Base-by-base conservation (phyloP, 2,888 invertebrate species). In the Leptinotarsa rubiginosa region DNA sequence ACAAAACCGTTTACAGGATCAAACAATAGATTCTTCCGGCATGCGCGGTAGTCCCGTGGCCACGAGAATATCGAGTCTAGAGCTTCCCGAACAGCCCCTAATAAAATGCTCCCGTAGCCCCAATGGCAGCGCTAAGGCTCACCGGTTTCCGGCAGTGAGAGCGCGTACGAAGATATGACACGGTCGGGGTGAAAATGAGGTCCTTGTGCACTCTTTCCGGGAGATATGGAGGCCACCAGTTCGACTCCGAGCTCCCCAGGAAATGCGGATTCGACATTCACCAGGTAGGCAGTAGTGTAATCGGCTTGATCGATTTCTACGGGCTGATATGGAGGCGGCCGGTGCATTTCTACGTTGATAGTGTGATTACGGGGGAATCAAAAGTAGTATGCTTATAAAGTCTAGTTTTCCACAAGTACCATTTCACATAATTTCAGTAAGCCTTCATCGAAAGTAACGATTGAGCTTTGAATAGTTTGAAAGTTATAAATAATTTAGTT, bases 181-280 rank as follows among this genome's bases (percentile, higher is more conserved):
- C 20, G 47, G 54, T 76, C 73, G 77, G 75, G 78, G 78, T 79
- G 80, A 80, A 74, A 73, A 80, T 78, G 79, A 72, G 70, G 67
- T 64, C 71, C 70, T 74, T 73, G 70, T 69, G 72, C 73, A 70
- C 72, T 75, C 78, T 70, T 67, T 74, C 56, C 31, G 73, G 71
- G 74, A 78, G 80, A 75, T 75, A 88, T 88, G 87, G 88, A 88
- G 85, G 85, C 88, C 76, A 84, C 87, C 79, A 88, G 88, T 84
- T 87, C 88, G 81, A 87, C 87, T 67, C 78, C 78, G 78, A 86
- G 87, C 76, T 85, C 87, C 71, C 83, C 84, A 78, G 84, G 86
- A 81, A 86, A 85, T 76, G 84, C 84, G 73, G 88, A 88, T 82
- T 87, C 87, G 70, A 87, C 88, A 73, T 88, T 86, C 81, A 83